These are phyloP conservation scores for Scaptomyza graminum DNA, from an alignment of 1,140 invertebrate genomes.

Conservation along the genomic window DNA sequence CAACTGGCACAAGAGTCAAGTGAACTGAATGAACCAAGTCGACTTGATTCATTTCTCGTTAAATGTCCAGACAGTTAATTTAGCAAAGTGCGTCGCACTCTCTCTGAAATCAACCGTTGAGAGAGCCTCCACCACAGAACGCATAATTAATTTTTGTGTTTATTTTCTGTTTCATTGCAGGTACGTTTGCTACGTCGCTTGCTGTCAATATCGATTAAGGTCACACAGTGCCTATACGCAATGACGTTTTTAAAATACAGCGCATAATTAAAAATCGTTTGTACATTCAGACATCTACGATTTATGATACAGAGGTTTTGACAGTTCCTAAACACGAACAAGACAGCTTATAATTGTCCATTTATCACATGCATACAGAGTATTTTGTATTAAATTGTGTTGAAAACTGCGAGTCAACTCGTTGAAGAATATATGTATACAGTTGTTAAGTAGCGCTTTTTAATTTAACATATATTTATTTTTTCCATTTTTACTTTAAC, in stretches of 20 bases:
- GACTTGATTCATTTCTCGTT: conserved; percentile 33
- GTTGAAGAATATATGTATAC: too few relatives aligned
- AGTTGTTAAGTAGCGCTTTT: too few relatives aligned
- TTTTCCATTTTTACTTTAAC: too few relatives aligned
- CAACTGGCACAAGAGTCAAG: conserved; percentile 56
- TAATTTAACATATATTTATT: too few relatives aligned
- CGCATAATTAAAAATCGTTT: conserved; percentile 28
- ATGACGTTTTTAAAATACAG: neutral
- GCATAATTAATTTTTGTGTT: conserved; percentile 55
- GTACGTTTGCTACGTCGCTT: conserved; percentile 35
- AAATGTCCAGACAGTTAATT: conserved; percentile 55
- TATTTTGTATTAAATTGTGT: neutral
- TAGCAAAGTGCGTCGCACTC: conserved; percentile 63
- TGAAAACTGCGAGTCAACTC: neutral
- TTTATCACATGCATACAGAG: neutral
- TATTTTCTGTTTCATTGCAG: conserved; percentile 59
- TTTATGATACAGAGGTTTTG: conserved; percentile 3
- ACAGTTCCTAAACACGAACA: neutral
- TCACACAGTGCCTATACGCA: conserved; percentile 53
- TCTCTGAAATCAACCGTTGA: neutral
- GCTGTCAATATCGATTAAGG: conserved; percentile 67
- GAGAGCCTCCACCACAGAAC: conserved; percentile 1
- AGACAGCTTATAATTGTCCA: conserved; percentile 1
- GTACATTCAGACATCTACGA: neutral
- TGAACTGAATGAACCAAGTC: conserved; percentile 13